A percentile compares a stretch with the other conserved stretches of the same genome.
Conservation (phyloP, 1,140 invertebrate species). For the Ceratina australensis region DNA sequence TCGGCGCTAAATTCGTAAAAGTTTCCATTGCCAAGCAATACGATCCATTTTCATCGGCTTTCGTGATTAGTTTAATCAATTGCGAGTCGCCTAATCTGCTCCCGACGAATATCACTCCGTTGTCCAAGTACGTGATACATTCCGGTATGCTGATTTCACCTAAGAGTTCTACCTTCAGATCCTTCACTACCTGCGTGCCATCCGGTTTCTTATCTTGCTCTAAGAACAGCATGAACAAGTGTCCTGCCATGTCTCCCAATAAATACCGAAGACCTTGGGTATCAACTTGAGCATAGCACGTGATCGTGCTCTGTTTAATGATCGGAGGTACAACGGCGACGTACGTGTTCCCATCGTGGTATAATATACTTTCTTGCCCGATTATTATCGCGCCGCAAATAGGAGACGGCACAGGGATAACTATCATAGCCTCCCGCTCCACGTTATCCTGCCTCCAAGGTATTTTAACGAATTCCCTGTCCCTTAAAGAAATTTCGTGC, state of each 20-base stretch:
- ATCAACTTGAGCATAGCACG: slow-evolving; percentile 97
- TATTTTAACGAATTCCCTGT: slow-evolving; percentile 97
- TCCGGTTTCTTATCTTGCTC: slow-evolving; percentile 91
- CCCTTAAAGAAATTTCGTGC: slow-evolving; percentile 95
- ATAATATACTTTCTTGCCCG: slow-evolving; percentile 98
- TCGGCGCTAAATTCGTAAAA: slow-evolving; percentile 98
- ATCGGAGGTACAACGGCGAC: slow-evolving; percentile 95
- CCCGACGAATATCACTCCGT: slow-evolving; percentile 98
- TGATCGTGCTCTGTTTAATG: slow-evolving; percentile 97
- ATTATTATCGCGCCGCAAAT: slow-evolving; percentile 97
- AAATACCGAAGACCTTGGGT: slow-evolving; percentile 94
- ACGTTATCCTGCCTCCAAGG: slow-evolving; percentile 99
- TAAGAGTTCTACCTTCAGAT: slow-evolving; percentile 95
- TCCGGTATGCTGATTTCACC: slow-evolving; percentile 98
- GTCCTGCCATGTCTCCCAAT: slow-evolving; percentile 95
- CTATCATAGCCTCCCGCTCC: slow-evolving; percentile 96
- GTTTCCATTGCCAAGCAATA: slow-evolving; percentile 97
- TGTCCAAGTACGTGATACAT: slow-evolving; percentile 99
- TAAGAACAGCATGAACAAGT: slow-evolving; percentile 97
- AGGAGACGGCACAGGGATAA: slow-evolving; percentile 97
- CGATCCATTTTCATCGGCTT: slow-evolving; percentile 90
- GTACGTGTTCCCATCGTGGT: slow-evolving; percentile 95
- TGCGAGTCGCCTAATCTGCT: slow-evolving; percentile 98
- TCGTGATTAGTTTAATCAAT: slow-evolving; percentile 93
- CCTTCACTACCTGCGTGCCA: slow-evolving; percentile 88